Evolutionary conservation across 2,888 invertebrate species (phyloP).

Genomic region (Cyclophora albipunctata): DNA sequence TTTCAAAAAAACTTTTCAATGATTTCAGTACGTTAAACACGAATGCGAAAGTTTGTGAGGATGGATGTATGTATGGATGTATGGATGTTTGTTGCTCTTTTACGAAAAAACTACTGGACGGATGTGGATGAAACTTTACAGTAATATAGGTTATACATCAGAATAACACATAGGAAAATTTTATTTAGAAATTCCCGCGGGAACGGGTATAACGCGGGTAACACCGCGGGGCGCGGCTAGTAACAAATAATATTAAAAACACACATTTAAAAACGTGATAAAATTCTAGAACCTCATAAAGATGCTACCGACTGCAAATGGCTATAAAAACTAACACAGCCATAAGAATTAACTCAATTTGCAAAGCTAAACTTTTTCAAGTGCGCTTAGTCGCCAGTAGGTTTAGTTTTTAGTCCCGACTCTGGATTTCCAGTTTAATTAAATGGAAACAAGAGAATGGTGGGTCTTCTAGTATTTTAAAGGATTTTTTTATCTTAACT

Average conservation of each 20-base stretch:
- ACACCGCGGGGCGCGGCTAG: not conserved
- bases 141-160: too few relatives aligned
- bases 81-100: too few relatives aligned
- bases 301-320: not conserved
- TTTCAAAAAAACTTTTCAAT: not conserved
- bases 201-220: too few relatives aligned
- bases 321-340: slow-evolving; percentile 30
- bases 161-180: too few relatives aligned
- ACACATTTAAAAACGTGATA: not conserved
- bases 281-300: slow-evolving; percentile 9
- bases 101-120: too few relatives aligned
- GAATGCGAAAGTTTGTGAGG: too few relatives aligned
- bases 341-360: slow-evolving; percentile 53
- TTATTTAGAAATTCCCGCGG: too few relatives aligned
- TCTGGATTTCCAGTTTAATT: slow-evolving; percentile 65
- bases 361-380: slow-evolving; percentile 51
- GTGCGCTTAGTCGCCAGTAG: slow-evolving; percentile 32
- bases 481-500: slow-evolving; percentile 45
- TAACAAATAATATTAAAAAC: not conserved
- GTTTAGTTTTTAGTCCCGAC: slow-evolving; percentile 39
- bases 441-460: slow-evolving; percentile 68
- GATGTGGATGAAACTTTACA: too few relatives aligned
- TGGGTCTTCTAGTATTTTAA: slow-evolving; percentile 45
- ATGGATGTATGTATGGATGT: too few relatives aligned
- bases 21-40: not conserved